Base-by-base conservation (phyloP, 2,888 invertebrate species). In the Caenorhabditis panamensis region DNA sequence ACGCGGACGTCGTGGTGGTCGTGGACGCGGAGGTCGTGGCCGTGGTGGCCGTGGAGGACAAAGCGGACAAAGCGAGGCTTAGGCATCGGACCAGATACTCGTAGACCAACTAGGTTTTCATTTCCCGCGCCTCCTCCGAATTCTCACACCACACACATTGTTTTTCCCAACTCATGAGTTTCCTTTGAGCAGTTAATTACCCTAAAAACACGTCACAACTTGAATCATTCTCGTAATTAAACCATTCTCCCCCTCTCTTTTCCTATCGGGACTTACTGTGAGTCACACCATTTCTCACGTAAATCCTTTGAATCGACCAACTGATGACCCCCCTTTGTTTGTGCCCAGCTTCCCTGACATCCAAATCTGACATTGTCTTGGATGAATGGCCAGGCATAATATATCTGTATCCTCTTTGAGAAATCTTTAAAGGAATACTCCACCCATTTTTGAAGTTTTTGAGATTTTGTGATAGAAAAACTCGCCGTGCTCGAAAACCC, bases 1-100 rank as follows among this genome's bases (percentile, higher is more conserved):
- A 53, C 66, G 76, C 26, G 76, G 79, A 31, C 79, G 78, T 64
- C 72, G 82, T 56, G 79, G 82, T 16, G 79, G 82, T 51, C 80
- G 84, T 26, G 83, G 82, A 37, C 69, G 86, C 36, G 75, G 86
- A 41, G 82, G 84, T 61, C 83, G 82, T 47, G 83, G 85, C n/a
- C 83, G 84, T 37, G 83, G 87, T 24, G 81, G 84, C 11, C 79
- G 85, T 53, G 79, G 85, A 41, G 80, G 82, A 61, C 79, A 82
- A 36, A 76, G 67, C 41, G 68, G 81, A 59, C 72, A 73, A 63
- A 62, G 76, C 62, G 76, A 76, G 18, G 76, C 76, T 36, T 67
- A 76, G 53, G 47, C 56, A 28, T 6, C 13, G 16, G 20, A 44
- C 58, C 44, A 47, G 61, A 44, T 59, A 54, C 67, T 67, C 75